Conservation (phyloP, 1,140 invertebrate species). For the Eriocheir sinensis region DNA sequence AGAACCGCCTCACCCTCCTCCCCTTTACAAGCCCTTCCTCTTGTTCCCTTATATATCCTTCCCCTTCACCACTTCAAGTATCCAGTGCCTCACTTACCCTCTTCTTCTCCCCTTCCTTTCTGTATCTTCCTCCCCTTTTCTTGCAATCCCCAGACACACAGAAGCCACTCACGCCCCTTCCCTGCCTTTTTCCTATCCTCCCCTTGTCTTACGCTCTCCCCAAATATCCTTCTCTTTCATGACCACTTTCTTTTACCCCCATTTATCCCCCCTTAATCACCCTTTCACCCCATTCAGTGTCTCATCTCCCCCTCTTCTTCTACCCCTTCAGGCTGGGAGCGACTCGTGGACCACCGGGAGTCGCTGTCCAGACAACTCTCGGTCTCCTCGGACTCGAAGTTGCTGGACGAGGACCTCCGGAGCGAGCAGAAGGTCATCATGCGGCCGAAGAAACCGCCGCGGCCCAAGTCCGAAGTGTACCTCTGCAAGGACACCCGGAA, state of each 20-base stretch:
- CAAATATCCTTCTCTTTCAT: background rate
- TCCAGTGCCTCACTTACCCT: background rate
- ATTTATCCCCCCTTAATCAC: background rate
- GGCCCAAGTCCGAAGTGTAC: conserved; percentile 94
- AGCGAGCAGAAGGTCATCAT: conserved; percentile 92
- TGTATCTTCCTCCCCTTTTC: too few species aligned
- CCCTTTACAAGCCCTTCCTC: too few species aligned
- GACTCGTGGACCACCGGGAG: conserved; percentile 86
- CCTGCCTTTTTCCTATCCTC: background rate
- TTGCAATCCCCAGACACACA: background rate
- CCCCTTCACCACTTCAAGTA: background rate
- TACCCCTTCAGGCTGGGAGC: conserved; percentile 88
- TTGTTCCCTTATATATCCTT: too few species aligned
- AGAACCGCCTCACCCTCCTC: background rate
- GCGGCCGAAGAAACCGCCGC: conserved; percentile 92
- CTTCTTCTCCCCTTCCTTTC: background rate
- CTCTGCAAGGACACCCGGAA: conserved; percentile 86
- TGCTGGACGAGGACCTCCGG: conserved; percentile 91
- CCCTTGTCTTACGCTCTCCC: too few species aligned
- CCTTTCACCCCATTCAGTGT: background rate
- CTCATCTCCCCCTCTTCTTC: background rate
- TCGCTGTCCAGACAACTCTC: conserved; percentile 93
- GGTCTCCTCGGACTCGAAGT: conserved; percentile 94
- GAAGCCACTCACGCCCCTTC: background rate
- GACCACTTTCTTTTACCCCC: background rate